phyloP scores from a whole-genome alignment of 2,113 vertebrate species.

The Chelonoidis abingdonii region DNA sequence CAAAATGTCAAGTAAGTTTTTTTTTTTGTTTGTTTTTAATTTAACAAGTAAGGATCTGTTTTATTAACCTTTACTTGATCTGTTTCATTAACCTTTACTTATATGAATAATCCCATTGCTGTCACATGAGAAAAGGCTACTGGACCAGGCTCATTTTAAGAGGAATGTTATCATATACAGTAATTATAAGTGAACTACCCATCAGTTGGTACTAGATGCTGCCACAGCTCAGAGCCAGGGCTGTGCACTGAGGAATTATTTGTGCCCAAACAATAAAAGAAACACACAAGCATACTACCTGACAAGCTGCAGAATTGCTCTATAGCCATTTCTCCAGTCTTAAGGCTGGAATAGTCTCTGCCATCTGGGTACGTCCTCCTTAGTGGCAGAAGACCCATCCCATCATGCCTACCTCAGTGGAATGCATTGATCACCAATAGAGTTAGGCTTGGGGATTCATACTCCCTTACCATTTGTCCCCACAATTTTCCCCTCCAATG shows the following conservation, averaged over 20 bases:
- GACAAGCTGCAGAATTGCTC: background rate
- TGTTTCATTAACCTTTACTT: background rate
- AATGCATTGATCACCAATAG: background rate
- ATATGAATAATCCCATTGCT: background rate
- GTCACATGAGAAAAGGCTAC: background rate
- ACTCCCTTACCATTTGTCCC: background rate
- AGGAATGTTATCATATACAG: background rate
- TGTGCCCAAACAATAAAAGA: background rate
- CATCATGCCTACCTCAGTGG: background rate
- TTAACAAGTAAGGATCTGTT: background rate
- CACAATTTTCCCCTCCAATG: background rate
- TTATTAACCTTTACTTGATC: background rate
- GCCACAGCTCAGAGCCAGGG: background rate
- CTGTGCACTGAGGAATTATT: background rate
- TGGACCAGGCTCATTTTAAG: background rate
- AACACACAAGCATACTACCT: background rate
- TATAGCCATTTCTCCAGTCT: background rate
- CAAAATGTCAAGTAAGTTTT: conserved; percentile 92
- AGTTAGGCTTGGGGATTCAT: background rate
- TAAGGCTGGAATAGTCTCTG: background rate
- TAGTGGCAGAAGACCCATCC: background rate
- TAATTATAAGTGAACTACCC: background rate
- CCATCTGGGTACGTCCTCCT: background rate
- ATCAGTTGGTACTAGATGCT: background rate
- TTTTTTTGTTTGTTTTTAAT: conserved; percentile 14